Evolutionary conservation across 1,140 invertebrate species (phyloP).

Genomic region (Apis mellifera): Amel_HAv3.1 CM009932.2:13237001-13237500

Average conservation of each 20-base stretch:
- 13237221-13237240: background rate
- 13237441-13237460: constrained; percentile 26
- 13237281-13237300: background rate
- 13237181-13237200: too few relatives aligned
- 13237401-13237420: constrained; percentile 19
- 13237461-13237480: constrained; percentile 14
- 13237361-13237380: background rate
- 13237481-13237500: constrained; percentile 20
- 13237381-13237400: background rate
- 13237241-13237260: background rate
- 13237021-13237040: background rate
- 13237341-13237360: background rate
- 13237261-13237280: background rate
- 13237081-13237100: background rate
- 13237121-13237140: background rate
- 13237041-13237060: background rate
- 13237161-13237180: background rate
- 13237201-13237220: background rate
- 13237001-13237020: background rate
- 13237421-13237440: constrained; percentile 11
- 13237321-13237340: background rate
- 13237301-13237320: background rate
- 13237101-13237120: background rate
- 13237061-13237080: background rate
- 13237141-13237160: background rate